These are phyloP conservation scores for Drosophila longiperda DNA, from an alignment of 2,888 invertebrate genomes.

Conservation along the genomic window DNA sequence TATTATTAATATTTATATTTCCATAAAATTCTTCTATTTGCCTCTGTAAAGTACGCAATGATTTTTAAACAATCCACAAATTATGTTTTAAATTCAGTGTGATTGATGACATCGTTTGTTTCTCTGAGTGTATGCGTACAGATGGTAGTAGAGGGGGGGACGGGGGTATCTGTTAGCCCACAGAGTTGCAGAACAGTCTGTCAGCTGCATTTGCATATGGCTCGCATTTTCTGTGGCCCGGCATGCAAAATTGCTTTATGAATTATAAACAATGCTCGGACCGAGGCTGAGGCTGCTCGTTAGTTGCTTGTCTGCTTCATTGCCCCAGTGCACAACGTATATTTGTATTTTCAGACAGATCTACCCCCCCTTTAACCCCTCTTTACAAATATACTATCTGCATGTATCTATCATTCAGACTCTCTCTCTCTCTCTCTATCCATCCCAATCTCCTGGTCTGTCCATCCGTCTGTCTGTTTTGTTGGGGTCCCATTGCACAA, in stretches of 20 bases:
- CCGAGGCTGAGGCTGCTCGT: slow-evolving; percentile 45
- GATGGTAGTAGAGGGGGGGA: not conserved
- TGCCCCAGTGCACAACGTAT: slow-evolving; percentile 29
- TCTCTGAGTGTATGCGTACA: not conserved
- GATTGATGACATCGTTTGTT: not conserved
- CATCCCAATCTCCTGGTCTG: not conserved
- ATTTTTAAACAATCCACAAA: not conserved
- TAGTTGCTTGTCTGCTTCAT: slow-evolving; percentile 59
- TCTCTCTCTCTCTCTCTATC: not conserved
- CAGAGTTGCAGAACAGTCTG: slow-evolving; percentile 31
- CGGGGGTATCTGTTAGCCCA: not conserved
- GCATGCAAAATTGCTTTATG: slow-evolving; percentile 73
- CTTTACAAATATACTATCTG: not conserved
- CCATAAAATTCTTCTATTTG: not conserved
- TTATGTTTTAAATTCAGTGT: not conserved
- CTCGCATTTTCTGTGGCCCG: slow-evolving; percentile 48
- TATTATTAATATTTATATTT: not conserved
- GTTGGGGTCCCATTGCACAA: slow-evolving; percentile 56
- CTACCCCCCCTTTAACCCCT: not conserved
- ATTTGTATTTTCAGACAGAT: slow-evolving; percentile 47
- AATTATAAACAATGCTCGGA: slow-evolving; percentile 69
- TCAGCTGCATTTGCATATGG: slow-evolving; percentile 72
- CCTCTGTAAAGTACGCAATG: not conserved
- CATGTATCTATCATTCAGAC: not conserved
- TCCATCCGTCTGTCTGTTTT: slow-evolving; percentile 8